Evolutionary conservation across 1,140 invertebrate genomes (phyloP).

Genomic region (Rhagoletis zephyria): DNA sequence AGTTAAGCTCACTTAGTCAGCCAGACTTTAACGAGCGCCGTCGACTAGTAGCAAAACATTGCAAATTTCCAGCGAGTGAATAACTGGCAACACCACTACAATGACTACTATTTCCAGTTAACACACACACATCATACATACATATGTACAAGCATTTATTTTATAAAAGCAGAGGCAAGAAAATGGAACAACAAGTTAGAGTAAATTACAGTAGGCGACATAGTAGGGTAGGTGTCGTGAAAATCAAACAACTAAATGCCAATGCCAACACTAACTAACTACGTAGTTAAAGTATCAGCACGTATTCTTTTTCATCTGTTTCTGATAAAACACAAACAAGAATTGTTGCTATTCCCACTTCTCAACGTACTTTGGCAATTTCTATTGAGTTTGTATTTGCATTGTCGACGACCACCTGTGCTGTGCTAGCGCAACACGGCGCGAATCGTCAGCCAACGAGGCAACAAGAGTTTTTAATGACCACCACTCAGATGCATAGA

Average conservation of each 20-base stretch:
- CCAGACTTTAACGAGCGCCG: no score
- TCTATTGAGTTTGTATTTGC: background rate
- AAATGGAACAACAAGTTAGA: background rate
- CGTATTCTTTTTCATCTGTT: no score
- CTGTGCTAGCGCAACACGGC: background rate
- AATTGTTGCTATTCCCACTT: background rate
- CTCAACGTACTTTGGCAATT: background rate
- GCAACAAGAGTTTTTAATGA: no score
- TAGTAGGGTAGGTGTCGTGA: background rate
- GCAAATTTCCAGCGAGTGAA: no score
- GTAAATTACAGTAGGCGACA: background rate
- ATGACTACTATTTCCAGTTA: no score
- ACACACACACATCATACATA: no score
- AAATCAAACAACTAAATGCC: background rate
- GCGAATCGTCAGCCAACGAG: background rate
- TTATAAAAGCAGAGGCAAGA: background rate
- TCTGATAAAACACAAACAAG: background rate
- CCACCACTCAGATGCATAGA: no score
- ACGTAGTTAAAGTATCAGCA: background rate
- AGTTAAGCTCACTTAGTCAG: constrained; percentile 4
- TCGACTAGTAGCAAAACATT: no score
- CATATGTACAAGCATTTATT: no score
- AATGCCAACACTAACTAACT: background rate
- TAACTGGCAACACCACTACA: background rate
- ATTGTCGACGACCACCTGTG: background rate